Conservation (phyloP, 2,797 vertebrate genomes). For the Glyptemys insculpta region DNA sequence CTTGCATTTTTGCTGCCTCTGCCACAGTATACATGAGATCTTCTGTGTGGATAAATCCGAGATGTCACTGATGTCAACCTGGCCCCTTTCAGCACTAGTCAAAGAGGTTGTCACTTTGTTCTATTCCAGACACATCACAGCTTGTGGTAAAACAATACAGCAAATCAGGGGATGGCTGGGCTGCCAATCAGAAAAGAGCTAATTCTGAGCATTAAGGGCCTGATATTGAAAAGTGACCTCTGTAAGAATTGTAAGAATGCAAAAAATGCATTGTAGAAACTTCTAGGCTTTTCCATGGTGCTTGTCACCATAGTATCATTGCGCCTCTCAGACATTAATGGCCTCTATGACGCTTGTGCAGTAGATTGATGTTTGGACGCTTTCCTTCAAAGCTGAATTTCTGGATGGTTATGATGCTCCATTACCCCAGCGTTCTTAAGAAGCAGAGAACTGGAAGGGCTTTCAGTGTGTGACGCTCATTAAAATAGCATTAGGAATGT, state of each 20-base stretch:
- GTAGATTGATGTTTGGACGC: fast-evolving
- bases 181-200: neutral
- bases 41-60: neutral
- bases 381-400: neutral
- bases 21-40: neutral
- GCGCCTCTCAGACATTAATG: neutral
- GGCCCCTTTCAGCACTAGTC: neutral
- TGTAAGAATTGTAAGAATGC: neutral
- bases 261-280: neutral
- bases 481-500: neutral
- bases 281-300: neutral
- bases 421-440: neutral
- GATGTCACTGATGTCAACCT: neutral
- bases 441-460: neutral
- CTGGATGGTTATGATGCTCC: neutral
- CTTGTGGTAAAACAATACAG: neutral
- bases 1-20: neutral
- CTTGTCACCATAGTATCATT: neutral
- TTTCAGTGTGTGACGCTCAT: neutral
- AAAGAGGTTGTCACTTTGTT: neutral
- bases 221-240: neutral
- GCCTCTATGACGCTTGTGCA: neutral
- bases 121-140: neutral
- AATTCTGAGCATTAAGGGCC: neutral
- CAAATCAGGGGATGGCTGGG: neutral